A percentile compares a stretch with the other conserved stretches of the same genome.
Evolutionary conservation across 2,797 vertebrate genomes (phyloP).

Genomic region (Propithecus perrieri): DNA sequence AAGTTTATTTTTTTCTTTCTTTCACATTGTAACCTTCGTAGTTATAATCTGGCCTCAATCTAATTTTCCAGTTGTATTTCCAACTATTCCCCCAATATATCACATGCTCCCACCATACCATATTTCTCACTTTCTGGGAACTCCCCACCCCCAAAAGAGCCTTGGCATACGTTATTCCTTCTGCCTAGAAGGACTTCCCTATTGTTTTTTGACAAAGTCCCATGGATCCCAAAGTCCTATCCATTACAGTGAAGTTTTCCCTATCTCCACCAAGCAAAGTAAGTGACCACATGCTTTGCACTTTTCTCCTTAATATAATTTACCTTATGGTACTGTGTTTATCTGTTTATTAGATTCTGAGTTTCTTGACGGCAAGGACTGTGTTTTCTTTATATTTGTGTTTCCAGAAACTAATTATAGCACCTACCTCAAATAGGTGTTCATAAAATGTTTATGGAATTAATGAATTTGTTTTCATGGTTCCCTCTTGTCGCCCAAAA

Average conservation of each 20-base stretch:
- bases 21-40: neutral
- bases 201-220: neutral
- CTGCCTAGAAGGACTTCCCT: neutral
- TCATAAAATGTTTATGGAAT: neutral
- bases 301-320: neutral
- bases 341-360: neutral
- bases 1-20: neutral
- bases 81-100: neutral
- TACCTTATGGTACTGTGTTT: neutral
- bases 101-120: neutral
- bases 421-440: neutral
- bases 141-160: neutral
- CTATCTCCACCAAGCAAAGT: neutral
- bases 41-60: neutral
- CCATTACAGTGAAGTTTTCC: neutral
- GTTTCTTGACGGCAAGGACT: neutral
- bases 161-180: neutral
- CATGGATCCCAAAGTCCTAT: neutral
- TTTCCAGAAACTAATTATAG: constrained; percentile 10
- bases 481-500: neutral
- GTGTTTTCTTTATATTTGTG: neutral
- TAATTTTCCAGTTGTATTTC: neutral
- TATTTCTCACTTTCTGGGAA: neutral
- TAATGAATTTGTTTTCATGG: constrained; percentile 8
- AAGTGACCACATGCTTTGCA: neutral